Base-by-base conservation (phyloP, 2,888 invertebrate genomes). In the Cheilosia variabilis region DNA sequence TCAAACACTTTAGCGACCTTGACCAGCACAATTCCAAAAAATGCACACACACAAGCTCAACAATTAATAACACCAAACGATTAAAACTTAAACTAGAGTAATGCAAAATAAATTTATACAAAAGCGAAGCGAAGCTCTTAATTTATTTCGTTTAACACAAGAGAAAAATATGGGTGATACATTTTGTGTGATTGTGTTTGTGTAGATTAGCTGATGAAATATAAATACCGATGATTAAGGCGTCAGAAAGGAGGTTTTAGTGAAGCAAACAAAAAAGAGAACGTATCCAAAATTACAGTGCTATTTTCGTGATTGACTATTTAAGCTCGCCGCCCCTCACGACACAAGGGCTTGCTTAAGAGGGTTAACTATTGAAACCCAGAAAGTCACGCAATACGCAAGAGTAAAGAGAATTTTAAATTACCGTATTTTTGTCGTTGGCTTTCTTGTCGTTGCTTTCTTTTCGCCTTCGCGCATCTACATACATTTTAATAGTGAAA, bases 1-100 rank as follows among this genome's bases (percentile, higher is more conserved):
- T 7, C 1, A 50, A 57, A 43, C 34, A 60, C 66, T 60, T 66
- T 53, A 62, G 45, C 71, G 80, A 68, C 80, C 80, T 80, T 80
- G 80, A 80, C 73, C 66, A 73, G 80, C 80, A 62, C 80, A 80
- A 80, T 62, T 62, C 55, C 57, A 50, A 57, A 24, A 62, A 45
- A 50, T 9, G 15, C 4, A 50, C n/a, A 17, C 13, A 60, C 2
- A 13, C 37, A 37, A 13, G 37, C 37, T 1, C 50, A 22, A 37
- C n/a, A 15, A n/a, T n/a, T n/a, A 27, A 17, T 27, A 73, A 22
- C 31, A 34, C 31, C n/a, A 58, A 47, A 41, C 19, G 58, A 50
- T 47, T 13, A 63, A 73, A 37, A 34, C 58, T 62, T 31, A 45
- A 78, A 63, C 62, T 47, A 55, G 53, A 45, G 47, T 55, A 71